Percentiles rank a stretch among this genome's conserved stretches.
These are phyloP conservation scores for Sciaenops ocellatus DNA, from an alignment of 2,797 vertebrate genomes.

Conservation along the genomic window DNA sequence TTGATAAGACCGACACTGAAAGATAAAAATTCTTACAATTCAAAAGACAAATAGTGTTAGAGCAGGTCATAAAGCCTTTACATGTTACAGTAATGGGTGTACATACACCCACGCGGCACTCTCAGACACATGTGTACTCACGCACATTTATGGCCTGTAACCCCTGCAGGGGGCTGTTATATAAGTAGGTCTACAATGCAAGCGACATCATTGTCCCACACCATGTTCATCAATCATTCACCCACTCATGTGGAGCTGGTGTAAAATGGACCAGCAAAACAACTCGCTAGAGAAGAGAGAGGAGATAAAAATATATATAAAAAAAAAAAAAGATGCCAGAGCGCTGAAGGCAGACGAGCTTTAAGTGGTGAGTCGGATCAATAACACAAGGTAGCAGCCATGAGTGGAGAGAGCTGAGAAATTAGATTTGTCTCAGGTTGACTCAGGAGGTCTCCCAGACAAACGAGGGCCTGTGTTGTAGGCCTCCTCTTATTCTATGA, in stretches of 20 bases:
- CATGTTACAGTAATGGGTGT: constrained; percentile 23
- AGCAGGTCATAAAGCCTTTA: constrained; percentile 35
- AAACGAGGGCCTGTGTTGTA: constrained; percentile 45
- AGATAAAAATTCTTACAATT: constrained; percentile 13
- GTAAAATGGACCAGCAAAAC: constrained; percentile 39
- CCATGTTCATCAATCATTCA: constrained; percentile 66
- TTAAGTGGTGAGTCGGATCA: constrained; percentile 66
- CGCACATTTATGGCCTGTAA: constrained; percentile 28
- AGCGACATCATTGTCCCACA: constrained; percentile 33
- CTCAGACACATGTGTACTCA: constrained; percentile 11
- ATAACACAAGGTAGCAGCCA: constrained; percentile 53
- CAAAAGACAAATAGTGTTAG: constrained; percentile 21
- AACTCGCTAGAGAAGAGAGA: constrained; percentile 15
- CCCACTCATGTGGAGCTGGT: constrained; percentile 50
- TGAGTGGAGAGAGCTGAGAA: constrained; percentile 51
- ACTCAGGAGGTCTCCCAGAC: constrained; percentile 35
- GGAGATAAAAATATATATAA: constrained; percentile 50
- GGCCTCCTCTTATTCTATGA: constrained; percentile 17
- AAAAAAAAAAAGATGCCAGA: constrained; percentile 41
- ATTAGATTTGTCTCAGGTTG: constrained; percentile 72
- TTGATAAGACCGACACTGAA: constrained; percentile 19
- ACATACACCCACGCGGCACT: constrained; percentile 13
- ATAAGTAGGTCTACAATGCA: constrained; percentile 43
- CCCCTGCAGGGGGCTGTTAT: constrained; percentile 46
- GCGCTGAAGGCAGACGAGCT: constrained; percentile 49